Evolutionary conservation across 2,113 vertebrate species (phyloP).

Genomic region (Bufo bufo): DNA sequence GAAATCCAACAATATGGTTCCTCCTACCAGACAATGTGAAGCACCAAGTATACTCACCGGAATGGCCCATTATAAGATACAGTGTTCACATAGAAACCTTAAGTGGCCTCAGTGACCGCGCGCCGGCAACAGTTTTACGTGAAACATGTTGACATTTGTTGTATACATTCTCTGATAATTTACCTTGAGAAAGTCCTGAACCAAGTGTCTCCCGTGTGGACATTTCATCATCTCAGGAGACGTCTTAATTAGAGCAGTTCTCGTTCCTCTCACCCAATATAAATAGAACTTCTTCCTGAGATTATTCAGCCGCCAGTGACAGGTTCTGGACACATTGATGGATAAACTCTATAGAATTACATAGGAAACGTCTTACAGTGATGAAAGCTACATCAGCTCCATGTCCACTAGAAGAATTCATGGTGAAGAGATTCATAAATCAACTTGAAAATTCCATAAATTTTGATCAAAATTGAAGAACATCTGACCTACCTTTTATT

Average conservation of each 20-base stretch:
- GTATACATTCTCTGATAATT: neutral
- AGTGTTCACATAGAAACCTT: neutral
- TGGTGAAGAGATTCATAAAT: neutral
- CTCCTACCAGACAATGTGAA: neutral
- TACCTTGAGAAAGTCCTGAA: slow-evolving; percentile 25
- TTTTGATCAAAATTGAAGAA: neutral
- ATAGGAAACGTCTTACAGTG: neutral
- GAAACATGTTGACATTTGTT: neutral
- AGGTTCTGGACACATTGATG: neutral
- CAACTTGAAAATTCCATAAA: neutral
- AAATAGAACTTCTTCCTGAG: slow-evolving; percentile 17
- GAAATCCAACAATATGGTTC: neutral
- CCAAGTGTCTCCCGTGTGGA: neutral
- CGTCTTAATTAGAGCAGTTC: neutral
- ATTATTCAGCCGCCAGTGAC: slow-evolving; percentile 5
- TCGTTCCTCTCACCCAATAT: neutral
- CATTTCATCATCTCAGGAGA: slow-evolving; percentile 6
- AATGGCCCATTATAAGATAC: no score
- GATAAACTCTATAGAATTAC: slow-evolving; percentile 20
- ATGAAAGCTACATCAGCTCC: neutral
- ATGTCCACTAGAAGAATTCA: neutral
- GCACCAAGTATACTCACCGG: neutral
- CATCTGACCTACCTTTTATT: neutral
- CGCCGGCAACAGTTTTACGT: neutral
- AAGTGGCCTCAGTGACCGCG: neutral